Base-by-base conservation (phyloP, 1,140 invertebrate species). In the Solen grandis region DNA sequence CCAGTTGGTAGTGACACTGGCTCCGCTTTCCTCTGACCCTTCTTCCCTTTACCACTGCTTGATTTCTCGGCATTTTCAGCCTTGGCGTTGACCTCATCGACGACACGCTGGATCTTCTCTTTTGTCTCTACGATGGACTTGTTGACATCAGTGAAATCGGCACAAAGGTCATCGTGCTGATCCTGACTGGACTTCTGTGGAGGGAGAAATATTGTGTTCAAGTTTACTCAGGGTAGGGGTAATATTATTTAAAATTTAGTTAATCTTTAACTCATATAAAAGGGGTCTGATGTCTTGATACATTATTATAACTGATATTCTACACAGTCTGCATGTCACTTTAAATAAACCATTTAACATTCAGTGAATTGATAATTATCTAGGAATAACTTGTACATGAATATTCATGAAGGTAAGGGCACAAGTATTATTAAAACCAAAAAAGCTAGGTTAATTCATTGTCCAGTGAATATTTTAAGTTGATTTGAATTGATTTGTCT, bases 91-190 rank as follows among this genome's bases (percentile, higher is more conserved):
- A 81, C 65, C 41, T 86, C 85, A 19, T 88, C 85, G 38, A 84
- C 81, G 10, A 85, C 69, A 33, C 84, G 68, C 31, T 83, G 72
- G 2, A 87, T 83, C 14, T 46, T 66, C 59, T 83, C 84, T 29
- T 46, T 62, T 31, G 65, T 38, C 13, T 79, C 73, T 14, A 89
- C 46, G 8, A 87, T 75, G 60, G 86, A 77, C 27, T 84, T 83
- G 38, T 78, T 88, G 29, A 87, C 76, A 8, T 79, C 65, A 0
- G 86, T 81, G 57, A 88, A 89, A 54, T 89, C 88, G 50, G 82
- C 83, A 63, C 82, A 84, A 25, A 89, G 69, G 59, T 86, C 83
- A 69, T 89, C 88, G 76, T 85, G 79, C 2, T 74, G 31, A 68
- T 88, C 88, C 65, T 88, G 73, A n/a, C 80, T 62, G n/a, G 77